phyloP scores from a whole-genome alignment of 1,140 invertebrate species.

The Homalodisca vitripennis region DNA sequence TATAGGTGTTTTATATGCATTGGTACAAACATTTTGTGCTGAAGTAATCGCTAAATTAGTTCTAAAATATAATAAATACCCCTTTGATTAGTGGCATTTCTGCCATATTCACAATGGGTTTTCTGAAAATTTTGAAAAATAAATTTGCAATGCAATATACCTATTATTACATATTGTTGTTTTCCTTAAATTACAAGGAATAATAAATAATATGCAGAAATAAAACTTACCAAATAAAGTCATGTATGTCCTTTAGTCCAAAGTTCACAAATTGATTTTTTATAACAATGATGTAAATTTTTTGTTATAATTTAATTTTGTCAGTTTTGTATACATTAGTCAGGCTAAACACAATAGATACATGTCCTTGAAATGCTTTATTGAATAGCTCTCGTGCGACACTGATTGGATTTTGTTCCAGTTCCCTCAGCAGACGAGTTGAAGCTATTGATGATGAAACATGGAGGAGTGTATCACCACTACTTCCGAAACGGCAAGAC shows the following conservation, averaged over 20 bases:
- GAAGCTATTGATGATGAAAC: constrained; percentile 70
- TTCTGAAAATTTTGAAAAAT: no score
- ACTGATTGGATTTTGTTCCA: constrained; percentile 36
- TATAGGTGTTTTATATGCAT: no score
- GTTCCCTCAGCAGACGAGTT: constrained; percentile 69
- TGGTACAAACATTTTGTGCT: no score
- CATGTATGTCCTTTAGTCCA: background rate
- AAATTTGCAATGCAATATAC: no score
- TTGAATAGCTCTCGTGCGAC: background rate
- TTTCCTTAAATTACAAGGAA: no score
- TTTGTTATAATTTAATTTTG: background rate
- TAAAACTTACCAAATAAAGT: background rate
- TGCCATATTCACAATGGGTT: no score
- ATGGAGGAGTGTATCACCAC: constrained; percentile 88
- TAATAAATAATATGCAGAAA: no score
- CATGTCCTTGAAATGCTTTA: background rate
- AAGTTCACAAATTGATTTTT: background rate
- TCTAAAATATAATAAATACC: no score
- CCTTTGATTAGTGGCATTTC: no score
- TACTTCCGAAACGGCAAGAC: constrained; percentile 74
- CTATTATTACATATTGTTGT: no score
- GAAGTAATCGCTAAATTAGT: no score
- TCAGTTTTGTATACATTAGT: background rate
- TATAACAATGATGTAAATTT: background rate
- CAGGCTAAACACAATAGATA: background rate